Evolutionary conservation across 2,113 vertebrate species (phyloP), one percentile per base, ranked within the genome.

Genomic region (Xiphophorus hellerii): DNA sequence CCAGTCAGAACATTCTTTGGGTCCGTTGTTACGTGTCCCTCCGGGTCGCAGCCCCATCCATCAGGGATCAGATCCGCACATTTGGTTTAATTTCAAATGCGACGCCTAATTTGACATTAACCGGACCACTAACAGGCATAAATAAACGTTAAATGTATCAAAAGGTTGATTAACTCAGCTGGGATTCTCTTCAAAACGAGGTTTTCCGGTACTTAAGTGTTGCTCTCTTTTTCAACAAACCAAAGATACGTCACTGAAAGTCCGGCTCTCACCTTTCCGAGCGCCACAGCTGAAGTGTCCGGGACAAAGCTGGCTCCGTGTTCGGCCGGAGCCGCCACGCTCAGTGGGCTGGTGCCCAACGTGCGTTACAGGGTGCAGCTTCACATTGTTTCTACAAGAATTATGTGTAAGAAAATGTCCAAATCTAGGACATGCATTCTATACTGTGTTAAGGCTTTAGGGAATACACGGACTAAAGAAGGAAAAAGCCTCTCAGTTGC

Each of bases 341-440:
- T 94, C 72, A 95, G 78, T 39, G 94, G 95, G 82, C 95, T 95
- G 80, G 95, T 95, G 31, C 94, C 95, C 58, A 95, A 31, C n/a
- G 93, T 94, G 80, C 92, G 92, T 94, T 95, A 17, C 42, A 77
- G 68, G 84, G n/a, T 79, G 14, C n/a, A 71, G 13, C 7, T 17
- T 10, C 31, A 64, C 42, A 37, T 7, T 5, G 7, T 83, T 30
- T 35, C 25, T 2, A 31, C 10, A 27, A 39, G 14, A 54, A 48
- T 48, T 48, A 14, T 20, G 20, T 48, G 44, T 48, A 48, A 20
- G 15, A 20, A 4, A 20, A 17, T 48, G 14, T 48, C 12, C 37
- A 48, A 48, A 48, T 48, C 44, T 48, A 48, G 44, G 13, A 48
- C 15, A 48, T 17, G 15, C 44, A 48, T 17, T 48, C 44, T 48